A percentile compares a stretch with the other conserved stretches of the same genome.
Conservation (phyloP, 1,140 invertebrate genomes). For the Nixonia krombeini region DNA sequence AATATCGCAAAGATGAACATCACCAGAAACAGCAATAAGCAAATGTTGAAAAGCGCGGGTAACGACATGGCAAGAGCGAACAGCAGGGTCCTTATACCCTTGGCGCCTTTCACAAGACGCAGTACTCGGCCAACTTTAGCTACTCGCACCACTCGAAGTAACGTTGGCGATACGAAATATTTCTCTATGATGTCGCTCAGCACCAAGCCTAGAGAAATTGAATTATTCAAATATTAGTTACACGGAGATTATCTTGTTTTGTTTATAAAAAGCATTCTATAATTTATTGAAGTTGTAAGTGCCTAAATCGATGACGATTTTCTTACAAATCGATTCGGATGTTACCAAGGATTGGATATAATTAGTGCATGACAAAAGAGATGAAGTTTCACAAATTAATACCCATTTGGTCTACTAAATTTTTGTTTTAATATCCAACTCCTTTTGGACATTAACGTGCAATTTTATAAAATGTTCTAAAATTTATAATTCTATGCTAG, state of each 20-base stretch:
- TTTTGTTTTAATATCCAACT: too few relatives aligned
- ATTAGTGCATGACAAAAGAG: too few relatives aligned
- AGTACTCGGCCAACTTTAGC: conserved; percentile 97
- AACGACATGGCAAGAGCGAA: conserved; percentile 98
- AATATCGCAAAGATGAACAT: conserved; percentile 99
- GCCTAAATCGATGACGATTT: conserved; percentile 1
- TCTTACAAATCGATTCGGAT: not conserved
- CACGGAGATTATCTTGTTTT: too few relatives aligned
- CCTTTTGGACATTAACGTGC: too few relatives aligned
- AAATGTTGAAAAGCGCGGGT: conserved; percentile 98
- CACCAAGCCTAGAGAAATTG: conserved; percentile 83
- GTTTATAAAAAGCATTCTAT: not conserved
- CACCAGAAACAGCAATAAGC: conserved; percentile 95
- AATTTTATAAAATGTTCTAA: too few relatives aligned
- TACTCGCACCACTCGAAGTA: conserved; percentile 96
- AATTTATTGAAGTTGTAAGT: not conserved
- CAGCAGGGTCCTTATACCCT: conserved; percentile 96
- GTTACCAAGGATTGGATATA: too few relatives aligned
- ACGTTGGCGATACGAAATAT: conserved; percentile 97
- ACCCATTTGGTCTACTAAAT: too few relatives aligned
- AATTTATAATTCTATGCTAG: too few relatives aligned
- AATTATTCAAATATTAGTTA: too few relatives aligned
- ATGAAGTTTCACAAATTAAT: too few relatives aligned
- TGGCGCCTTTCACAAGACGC: conserved; percentile 96
- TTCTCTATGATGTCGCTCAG: conserved; percentile 96